Evolutionary conservation across 1,140 invertebrate genomes (phyloP).

Genomic region (Drosophila ogumai): DNA sequence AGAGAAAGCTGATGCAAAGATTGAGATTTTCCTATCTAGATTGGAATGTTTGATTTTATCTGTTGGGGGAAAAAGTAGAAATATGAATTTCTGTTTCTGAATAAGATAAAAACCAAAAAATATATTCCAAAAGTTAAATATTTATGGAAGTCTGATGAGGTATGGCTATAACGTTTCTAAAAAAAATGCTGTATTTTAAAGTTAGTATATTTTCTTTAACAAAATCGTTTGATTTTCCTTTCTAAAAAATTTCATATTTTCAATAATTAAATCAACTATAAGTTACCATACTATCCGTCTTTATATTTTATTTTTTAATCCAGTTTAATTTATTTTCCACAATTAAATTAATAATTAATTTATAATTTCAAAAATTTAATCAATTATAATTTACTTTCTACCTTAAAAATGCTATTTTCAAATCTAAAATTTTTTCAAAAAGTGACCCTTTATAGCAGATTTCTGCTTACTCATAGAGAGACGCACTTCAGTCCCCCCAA

Average conservation of each 20-base stretch:
- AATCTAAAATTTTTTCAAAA: background rate
- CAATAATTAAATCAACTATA: too few relatives aligned
- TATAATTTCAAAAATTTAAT: background rate
- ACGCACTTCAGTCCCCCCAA: background rate
- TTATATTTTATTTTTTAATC: background rate
- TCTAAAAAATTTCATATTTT: too few relatives aligned
- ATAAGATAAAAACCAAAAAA: background rate
- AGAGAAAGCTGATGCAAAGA: constrained; percentile 25
- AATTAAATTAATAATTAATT: background rate
- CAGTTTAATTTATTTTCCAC: background rate
- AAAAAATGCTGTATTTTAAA: too few relatives aligned
- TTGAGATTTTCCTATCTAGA: constrained; percentile 3
- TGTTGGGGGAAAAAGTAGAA: too few relatives aligned
- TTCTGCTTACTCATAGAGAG: background rate
- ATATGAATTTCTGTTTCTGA: too few relatives aligned
- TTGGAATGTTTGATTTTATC: background rate
- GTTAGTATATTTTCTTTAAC: too few relatives aligned
- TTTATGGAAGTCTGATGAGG: too few relatives aligned
- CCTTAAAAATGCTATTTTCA: background rate
- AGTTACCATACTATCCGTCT: too few relatives aligned
- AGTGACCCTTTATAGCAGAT: constrained; percentile 9
- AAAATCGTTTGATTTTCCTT: too few relatives aligned
- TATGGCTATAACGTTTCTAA: too few relatives aligned
- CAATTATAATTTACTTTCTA: background rate
- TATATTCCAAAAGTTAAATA: too few relatives aligned